phyloP scores from a whole-genome alignment of 2,888 invertebrate genomes.

The Zele albiditarsus region DNA sequence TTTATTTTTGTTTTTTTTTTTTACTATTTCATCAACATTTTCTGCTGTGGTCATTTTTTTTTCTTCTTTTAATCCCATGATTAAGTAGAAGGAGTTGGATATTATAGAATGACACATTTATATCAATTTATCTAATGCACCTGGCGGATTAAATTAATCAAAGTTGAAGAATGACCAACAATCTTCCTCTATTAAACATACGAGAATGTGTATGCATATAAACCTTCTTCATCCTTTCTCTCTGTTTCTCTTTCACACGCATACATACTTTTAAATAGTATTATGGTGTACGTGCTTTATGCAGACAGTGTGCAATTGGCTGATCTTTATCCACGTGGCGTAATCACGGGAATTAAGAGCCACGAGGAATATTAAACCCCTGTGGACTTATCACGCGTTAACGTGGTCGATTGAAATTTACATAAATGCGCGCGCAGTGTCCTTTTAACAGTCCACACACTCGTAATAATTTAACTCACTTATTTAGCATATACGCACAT shows the following conservation, averaged over 20 bases:
- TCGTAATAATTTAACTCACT: constrained; percentile 4
- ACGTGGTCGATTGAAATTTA: constrained; percentile 40
- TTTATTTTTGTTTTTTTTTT: too few species aligned
- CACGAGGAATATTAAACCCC: constrained; percentile 22
- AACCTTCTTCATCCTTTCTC: not conserved
- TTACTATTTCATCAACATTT: too few species aligned
- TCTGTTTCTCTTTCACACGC: not conserved
- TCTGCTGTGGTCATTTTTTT: not conserved
- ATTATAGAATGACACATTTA: not conserved
- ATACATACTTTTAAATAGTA: not conserved
- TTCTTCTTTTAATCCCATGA: not conserved
- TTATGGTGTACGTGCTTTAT: constrained; percentile 5
- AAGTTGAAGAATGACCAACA: not conserved
- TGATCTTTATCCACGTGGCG: constrained; percentile 23
- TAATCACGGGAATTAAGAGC: constrained; percentile 28
- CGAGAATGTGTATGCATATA: not conserved
- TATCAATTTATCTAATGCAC: not conserved
- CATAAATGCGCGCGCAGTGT: constrained; percentile 39
- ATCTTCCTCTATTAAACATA: not conserved
- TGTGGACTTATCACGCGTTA: constrained; percentile 41
- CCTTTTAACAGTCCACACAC: constrained; percentile 21
- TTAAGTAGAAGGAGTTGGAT: not conserved
- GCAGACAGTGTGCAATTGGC: constrained; percentile 15
- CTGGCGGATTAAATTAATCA: not conserved
- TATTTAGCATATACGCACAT: not conserved